Base-by-base conservation (phyloP, 2,888 invertebrate genomes). In the Limnephilus rhombicus region DNA sequence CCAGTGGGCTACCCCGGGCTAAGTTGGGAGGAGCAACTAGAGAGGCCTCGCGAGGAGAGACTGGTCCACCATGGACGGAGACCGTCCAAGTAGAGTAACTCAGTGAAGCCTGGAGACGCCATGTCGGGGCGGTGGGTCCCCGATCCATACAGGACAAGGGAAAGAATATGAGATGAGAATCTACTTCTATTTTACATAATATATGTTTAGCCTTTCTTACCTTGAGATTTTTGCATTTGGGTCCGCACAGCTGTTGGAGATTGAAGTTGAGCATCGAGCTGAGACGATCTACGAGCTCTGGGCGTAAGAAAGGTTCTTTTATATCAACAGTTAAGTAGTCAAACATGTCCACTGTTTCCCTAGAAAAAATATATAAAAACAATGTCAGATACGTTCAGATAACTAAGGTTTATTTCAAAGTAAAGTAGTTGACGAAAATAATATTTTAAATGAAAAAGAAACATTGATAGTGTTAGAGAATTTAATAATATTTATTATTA, bases 241-340 rank as follows among this genome's bases (percentile, higher is more conserved):
- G 98, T 15, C 99, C 99, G 95, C 99, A 99, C 89, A 99, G 96
- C 95, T 99, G 99, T 95, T 98, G 98, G 94, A 99, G 96, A 96
- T 99, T 99, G 95, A 99, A 99, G 96, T 99, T 99, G 94, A 99
- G 97, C 99, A 99, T 99, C 92, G 99, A 99, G 91, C 99, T 99
- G 92, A 99, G 97, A 91, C 99, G 96, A 95, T 99, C 99, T 85
- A 98, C 99, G 93, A 99, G 96, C 96, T 99, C 99, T 1, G 99
- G 98, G 93, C 98, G 97, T 94, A 99, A 97, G 96, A 99, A 99
- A 83, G 99, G 99, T 95, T 99, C 98, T 94, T 98, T 98, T 94
- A 99, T 99, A 94, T 99, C 98, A 94, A 98, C 98, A 34, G 99
- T 99, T 94, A 99, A 96, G 95, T 99, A 99, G 95, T 99, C 98